Evolutionary conservation across 1,140 invertebrate genomes (phyloP).

Genomic region (Epicauta chinensis): DNA sequence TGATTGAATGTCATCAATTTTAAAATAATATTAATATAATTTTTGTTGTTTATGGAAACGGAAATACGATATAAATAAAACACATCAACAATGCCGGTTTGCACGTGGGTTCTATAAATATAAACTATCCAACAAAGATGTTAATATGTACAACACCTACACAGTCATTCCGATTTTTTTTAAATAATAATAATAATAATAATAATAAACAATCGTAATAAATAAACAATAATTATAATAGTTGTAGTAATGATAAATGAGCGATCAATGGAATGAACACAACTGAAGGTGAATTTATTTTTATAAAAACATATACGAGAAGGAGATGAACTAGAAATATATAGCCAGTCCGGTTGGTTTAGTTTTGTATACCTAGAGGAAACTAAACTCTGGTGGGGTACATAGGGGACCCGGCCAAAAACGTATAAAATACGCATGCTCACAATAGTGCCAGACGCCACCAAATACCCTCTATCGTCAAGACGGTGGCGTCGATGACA

Average conservation of each 20-base stretch:
- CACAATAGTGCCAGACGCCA: too few species aligned
- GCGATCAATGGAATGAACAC: conserved; percentile 8
- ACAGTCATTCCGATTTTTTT: conserved; percentile 23
- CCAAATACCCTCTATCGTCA: too few species aligned
- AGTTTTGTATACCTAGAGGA: too few species aligned
- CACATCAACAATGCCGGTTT: conserved; percentile 18
- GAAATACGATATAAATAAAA: conserved; percentile 30
- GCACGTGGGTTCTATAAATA: conserved; percentile 30
- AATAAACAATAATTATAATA: too few species aligned
- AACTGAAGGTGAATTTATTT: neutral
- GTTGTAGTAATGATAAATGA: conserved; percentile 2
- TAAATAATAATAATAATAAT: neutral
- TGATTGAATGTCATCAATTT: neutral
- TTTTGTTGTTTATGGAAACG: conserved; percentile 6
- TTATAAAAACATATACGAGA: neutral
- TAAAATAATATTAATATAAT: neutral
- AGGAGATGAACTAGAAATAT: neutral
- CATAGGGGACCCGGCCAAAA: conserved; percentile 8
- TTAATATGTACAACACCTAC: conserved; percentile 10
- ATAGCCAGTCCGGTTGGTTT: too few species aligned
- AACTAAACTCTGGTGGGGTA: conserved; percentile 5
- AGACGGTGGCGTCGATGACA: too few species aligned
- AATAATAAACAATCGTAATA: too few species aligned
- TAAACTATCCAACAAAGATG: conserved; percentile 15
- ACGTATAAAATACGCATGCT: neutral